Evolutionary conservation across 2,113 vertebrate species (phyloP).

Genomic region (Syngnathus typhle): DNA sequence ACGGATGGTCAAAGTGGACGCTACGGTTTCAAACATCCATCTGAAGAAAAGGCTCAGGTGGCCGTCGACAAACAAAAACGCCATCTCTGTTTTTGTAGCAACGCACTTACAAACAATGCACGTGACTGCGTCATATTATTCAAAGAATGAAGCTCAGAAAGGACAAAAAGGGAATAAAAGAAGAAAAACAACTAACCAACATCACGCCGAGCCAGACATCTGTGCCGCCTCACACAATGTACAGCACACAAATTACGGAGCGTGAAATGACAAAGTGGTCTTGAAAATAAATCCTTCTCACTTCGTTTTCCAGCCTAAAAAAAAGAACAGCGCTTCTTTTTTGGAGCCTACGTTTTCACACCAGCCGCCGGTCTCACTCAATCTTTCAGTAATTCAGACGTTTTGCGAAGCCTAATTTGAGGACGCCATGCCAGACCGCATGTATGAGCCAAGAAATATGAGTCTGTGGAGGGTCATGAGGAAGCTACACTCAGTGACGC

Average conservation of each 20-base stretch:
- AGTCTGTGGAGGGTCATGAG: constrained; percentile 6
- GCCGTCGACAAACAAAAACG: not conserved
- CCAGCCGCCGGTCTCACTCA: not conserved
- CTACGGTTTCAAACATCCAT: not conserved
- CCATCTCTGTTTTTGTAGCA: not conserved
- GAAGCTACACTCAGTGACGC: not conserved
- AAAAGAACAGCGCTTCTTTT: not conserved
- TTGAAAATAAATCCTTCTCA: not conserved
- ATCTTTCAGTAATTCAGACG: not conserved
- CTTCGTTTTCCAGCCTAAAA: not conserved
- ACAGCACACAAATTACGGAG: not conserved
- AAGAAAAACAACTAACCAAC: not conserved
- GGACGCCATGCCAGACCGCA: not conserved
- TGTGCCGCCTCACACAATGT: not conserved
- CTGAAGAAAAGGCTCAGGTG: not conserved
- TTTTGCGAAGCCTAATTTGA: constrained; percentile 1
- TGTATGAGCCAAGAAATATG: constrained; percentile 27
- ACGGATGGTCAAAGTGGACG: not conserved
- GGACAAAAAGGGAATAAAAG: not conserved
- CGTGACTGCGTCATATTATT: not conserved
- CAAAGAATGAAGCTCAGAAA: not conserved
- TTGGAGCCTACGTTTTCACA: not conserved
- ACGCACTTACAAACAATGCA: too few relatives aligned
- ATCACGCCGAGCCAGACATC: not conserved
- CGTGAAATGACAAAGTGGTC: not conserved